These are phyloP conservation scores for Acanthiza pusilla DNA, from an alignment of 2,797 vertebrate genomes.

Conservation along the genomic window DNA sequence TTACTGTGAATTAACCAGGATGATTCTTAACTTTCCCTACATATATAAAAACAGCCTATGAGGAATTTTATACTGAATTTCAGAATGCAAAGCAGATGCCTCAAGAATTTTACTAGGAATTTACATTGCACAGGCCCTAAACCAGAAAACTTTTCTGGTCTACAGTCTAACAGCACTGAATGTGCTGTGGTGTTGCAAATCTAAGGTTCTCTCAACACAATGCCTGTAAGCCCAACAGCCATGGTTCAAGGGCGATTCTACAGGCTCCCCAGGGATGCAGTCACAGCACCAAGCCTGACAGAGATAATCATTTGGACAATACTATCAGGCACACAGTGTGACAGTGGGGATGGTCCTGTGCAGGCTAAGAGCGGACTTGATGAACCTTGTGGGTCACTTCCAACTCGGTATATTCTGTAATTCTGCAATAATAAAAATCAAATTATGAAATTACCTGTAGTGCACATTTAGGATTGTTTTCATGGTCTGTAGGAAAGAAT, in stretches of 20 bases:
- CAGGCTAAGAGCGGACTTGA: background rate
- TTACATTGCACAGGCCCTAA: background rate
- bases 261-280: background rate
- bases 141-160: background rate
- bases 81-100: background rate
- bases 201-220: background rate
- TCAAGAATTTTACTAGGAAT: background rate
- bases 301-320: background rate
- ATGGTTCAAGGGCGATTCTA: background rate
- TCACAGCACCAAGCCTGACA: background rate
- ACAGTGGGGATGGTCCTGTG: background rate
- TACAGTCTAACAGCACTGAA: background rate
- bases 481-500: background rate
- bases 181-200: background rate
- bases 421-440: background rate
- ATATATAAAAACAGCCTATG: fast-evolving
- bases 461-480: background rate
- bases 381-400: background rate
- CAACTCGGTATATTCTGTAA: background rate
- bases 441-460: background rate
- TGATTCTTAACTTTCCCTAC: background rate
- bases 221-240: background rate
- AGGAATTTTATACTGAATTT: background rate
- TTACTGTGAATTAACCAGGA: background rate
- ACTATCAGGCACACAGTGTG: background rate